Conservation (phyloP, 2,113 vertebrate genomes). For the Phodopus roborovskii region DNA sequence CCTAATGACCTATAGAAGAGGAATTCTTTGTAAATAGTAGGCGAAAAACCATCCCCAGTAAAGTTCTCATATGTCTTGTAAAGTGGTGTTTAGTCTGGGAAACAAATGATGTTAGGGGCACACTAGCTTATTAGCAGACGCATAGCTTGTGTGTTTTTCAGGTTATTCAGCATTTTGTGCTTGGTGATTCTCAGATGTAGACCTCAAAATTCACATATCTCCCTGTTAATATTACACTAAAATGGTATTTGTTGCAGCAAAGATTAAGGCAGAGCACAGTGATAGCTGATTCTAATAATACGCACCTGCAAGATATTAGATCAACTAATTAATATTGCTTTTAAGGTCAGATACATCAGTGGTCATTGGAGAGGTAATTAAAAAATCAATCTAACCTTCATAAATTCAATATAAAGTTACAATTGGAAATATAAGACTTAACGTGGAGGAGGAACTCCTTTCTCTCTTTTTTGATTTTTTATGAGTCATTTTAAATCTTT, state of each 20-base stretch:
- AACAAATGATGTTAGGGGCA: neutral
- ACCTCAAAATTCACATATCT: slow-evolving; percentile 32
- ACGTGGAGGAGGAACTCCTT: slow-evolving; percentile 30
- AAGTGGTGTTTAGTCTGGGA: neutral
- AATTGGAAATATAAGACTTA: slow-evolving; percentile 16
- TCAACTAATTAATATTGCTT: slow-evolving; percentile 66
- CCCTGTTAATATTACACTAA: slow-evolving; percentile 42
- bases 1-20: neutral
- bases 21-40: neutral
- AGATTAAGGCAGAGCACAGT: slow-evolving; percentile 23
- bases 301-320: slow-evolving; percentile 34
- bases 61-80: neutral
- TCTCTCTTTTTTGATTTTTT: slow-evolving; percentile 56
- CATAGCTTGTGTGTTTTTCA: neutral
- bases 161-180: neutral
- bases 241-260: slow-evolving; percentile 25
- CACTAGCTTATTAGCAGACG: neutral
- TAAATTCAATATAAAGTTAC: slow-evolving; percentile 55
- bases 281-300: slow-evolving; percentile 37
- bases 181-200: slow-evolving; percentile 29
- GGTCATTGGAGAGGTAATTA: slow-evolving; percentile 73
- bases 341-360: slow-evolving; percentile 61
- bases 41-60: neutral
- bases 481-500: slow-evolving; percentile 71
- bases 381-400: slow-evolving; percentile 64